Conservation (phyloP, 2,113 vertebrate genomes). For the Cryptotis parvus region DNA sequence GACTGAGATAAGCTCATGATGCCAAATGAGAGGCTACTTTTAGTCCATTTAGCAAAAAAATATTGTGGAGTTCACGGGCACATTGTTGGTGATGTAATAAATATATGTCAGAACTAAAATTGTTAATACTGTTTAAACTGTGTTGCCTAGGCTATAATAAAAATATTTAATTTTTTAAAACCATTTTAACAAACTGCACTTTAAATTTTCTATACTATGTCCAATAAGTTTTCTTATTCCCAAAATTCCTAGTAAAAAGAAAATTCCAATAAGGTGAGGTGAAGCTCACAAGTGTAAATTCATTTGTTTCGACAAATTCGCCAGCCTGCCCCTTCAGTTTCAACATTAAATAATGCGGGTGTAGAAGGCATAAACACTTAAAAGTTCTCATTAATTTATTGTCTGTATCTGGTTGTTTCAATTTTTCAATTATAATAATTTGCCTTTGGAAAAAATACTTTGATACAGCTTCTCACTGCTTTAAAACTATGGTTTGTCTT, state of each 20-base stretch:
- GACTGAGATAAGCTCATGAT: not conserved
- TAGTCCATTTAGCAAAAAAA: not conserved
- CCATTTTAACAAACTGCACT: not conserved
- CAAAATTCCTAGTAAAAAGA: not conserved
- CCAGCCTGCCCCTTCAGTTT: not conserved
- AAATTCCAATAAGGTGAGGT: not conserved
- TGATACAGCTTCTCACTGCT: not conserved
- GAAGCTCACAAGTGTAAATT: not conserved
- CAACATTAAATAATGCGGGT: not conserved
- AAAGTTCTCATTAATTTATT: constrained; percentile 38
- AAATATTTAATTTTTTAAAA: no score
- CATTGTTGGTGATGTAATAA: no score
- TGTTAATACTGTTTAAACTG: no score
- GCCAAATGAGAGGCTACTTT: not conserved
- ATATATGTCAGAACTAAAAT: no score
- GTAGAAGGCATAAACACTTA: not conserved
- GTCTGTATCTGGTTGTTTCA: not conserved
- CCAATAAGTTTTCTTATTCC: not conserved
- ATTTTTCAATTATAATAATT: constrained; percentile 6
- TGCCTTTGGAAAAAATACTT: not conserved
- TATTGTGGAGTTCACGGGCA: no score
- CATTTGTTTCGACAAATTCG: not conserved
- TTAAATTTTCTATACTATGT: not conserved
- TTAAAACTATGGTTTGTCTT: not conserved
- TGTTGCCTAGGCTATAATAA: no score